phyloP scores from a whole-genome alignment of 2,113 vertebrate genomes.

The Siphamia tubifer region DNA sequence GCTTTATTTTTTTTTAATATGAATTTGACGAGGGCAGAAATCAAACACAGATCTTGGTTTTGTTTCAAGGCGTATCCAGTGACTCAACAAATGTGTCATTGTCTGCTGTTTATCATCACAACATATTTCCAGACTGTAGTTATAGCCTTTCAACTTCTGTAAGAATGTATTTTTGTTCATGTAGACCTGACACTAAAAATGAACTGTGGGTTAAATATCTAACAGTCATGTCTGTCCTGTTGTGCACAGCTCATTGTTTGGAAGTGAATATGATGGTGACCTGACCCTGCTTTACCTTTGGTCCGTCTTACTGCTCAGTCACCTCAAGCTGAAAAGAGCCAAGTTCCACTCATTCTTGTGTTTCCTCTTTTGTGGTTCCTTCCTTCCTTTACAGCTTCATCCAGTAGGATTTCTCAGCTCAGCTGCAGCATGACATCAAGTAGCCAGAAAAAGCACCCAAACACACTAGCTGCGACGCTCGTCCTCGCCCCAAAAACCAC shows the following conservation, averaged over 20 bases:
- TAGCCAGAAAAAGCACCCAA: slow-evolving; percentile 59
- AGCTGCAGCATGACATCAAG: slow-evolving; percentile 69
- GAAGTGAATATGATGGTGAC: not conserved
- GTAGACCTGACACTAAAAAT: slow-evolving; percentile 1
- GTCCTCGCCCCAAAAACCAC: slow-evolving; percentile 64
- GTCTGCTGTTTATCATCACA: not conserved
- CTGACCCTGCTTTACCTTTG: slow-evolving; percentile 3
- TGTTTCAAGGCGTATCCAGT: not conserved
- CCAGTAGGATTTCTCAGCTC: slow-evolving; percentile 58
- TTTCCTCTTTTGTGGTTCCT: slow-evolving; percentile 58
- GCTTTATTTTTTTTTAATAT: too few species aligned
- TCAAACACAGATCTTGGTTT: not conserved
- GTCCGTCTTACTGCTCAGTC: slow-evolving; percentile 34
- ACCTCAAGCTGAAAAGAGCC: slow-evolving; percentile 28
- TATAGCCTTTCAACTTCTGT: not conserved
- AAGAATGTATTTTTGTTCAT: not conserved
- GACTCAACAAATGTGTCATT: not conserved
- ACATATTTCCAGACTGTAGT: not conserved
- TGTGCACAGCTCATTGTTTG: not conserved
- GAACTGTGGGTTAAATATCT: not conserved
- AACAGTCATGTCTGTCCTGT: not conserved
- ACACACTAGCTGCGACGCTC: slow-evolving; percentile 22
- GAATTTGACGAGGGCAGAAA: too few species aligned
- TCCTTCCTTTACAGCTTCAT: slow-evolving; percentile 59
- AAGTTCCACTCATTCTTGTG: slow-evolving; percentile 44